Conservation (phyloP, 2,113 vertebrate genomes). For the Oxyura jamaicensis region DNA sequence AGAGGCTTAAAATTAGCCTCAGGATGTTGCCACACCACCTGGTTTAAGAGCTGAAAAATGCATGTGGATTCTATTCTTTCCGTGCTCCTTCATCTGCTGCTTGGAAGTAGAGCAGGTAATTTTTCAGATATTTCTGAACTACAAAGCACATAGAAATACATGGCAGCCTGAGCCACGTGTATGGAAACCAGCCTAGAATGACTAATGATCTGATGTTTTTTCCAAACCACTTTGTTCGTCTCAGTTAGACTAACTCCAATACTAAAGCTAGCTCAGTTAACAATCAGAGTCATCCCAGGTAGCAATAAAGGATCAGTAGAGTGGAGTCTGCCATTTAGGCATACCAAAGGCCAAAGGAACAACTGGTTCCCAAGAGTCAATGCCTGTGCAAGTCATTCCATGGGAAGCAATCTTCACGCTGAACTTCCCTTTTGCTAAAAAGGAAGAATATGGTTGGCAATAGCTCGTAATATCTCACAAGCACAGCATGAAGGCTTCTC, state of each 20-base stretch:
- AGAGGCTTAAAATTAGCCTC: neutral
- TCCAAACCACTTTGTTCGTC: neutral
- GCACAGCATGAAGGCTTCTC: neutral
- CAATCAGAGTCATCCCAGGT: neutral
- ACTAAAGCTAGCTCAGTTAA: neutral
- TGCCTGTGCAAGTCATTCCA: neutral
- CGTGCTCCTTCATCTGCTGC: neutral
- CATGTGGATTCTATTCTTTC: neutral
- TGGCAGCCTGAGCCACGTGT: fast-evolving
- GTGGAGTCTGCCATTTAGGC: neutral
- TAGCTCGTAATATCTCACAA: neutral
- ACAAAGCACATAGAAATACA: neutral
- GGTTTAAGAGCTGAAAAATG: neutral
- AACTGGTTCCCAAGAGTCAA: neutral
- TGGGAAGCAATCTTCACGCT: neutral
- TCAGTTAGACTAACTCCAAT: neutral
- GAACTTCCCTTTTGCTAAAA: neutral
- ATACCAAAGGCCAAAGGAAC: neutral
- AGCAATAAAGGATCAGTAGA: neutral
- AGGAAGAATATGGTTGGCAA: neutral
- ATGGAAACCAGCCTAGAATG: neutral
- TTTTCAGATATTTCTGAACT: neutral
- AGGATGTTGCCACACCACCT: fast-evolving
- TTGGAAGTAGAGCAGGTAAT: neutral
- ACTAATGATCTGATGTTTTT: neutral